phyloP scores from a whole-genome alignment of 2,888 invertebrate species.

The Camptogramma bilineatum region DNA sequence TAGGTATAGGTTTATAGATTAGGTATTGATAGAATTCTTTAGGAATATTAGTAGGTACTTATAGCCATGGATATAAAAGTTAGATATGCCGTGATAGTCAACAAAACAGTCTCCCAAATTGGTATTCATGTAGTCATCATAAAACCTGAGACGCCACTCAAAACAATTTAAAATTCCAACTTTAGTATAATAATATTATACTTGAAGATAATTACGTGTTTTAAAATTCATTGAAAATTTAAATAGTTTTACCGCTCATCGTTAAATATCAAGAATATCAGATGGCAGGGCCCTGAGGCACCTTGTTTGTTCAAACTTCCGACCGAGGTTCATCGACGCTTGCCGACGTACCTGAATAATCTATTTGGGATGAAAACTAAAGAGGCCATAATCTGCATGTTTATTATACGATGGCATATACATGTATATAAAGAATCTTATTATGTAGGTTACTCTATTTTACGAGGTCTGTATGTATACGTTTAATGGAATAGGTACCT shows the following conservation, averaged over 20 bases:
- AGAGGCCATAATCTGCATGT: not conserved
- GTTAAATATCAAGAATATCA: slow-evolving; percentile 12
- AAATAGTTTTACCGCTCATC: not conserved
- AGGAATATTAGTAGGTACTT: too few species aligned
- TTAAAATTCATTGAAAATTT: not conserved
- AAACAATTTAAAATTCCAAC: not conserved
- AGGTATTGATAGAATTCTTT: too few species aligned
- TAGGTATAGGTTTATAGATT: too few species aligned
- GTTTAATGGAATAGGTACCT: too few species aligned
- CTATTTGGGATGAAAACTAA: slow-evolving; percentile 1
- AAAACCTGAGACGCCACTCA: not conserved
- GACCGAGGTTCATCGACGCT: slow-evolving; percentile 3
- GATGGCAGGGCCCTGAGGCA: slow-evolving; percentile 12
- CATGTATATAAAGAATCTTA: too few species aligned
- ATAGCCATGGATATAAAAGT: too few species aligned
- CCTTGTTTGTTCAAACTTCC: slow-evolving; percentile 17
- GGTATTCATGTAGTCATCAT: not conserved
- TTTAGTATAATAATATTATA: not conserved
- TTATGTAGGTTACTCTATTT: too few species aligned
- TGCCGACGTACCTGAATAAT: not conserved
- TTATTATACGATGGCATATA: not conserved
- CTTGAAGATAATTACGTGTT: not conserved
- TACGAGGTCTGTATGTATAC: too few species aligned
- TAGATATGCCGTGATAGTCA: too few species aligned
- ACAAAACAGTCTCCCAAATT: too few species aligned